Conservation (phyloP, 2,113 vertebrate genomes). For the Grammomys dolichurus region DNA sequence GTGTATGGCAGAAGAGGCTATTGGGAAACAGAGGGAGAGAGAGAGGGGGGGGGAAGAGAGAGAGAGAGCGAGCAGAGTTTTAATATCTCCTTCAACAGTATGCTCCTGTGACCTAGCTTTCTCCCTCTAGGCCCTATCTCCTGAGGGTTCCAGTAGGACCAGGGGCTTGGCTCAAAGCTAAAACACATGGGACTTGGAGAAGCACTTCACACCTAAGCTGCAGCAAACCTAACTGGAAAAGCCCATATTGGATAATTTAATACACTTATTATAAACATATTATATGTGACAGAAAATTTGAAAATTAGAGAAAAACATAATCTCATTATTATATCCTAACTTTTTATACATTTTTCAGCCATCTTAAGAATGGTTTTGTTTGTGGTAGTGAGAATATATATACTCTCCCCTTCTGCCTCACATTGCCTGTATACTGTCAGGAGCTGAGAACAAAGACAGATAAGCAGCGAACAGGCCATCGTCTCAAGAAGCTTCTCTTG, state of each 20-base stretch:
- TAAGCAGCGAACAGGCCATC: not conserved
- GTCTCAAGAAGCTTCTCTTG: not conserved
- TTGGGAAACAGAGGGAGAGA: not conserved
- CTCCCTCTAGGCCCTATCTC: not conserved
- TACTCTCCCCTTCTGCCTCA: not conserved
- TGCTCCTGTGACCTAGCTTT: not conserved
- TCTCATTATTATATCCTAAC: not conserved
- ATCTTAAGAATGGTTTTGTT: not conserved
- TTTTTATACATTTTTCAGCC: not conserved
- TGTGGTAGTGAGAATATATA: not conserved
- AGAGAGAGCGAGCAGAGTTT: not conserved
- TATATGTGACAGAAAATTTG: slow-evolving; percentile 45
- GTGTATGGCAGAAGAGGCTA: not conserved
- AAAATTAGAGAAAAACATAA: slow-evolving; percentile 43
- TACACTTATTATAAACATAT: slow-evolving; percentile 31
- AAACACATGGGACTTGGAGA: not conserved
- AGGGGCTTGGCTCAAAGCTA: not conserved
- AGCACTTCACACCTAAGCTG: not conserved
- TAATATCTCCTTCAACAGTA: not conserved
- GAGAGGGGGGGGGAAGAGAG: too few relatives aligned
- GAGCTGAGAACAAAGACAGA: slow-evolving; percentile 34
- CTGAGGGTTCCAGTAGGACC: not conserved
- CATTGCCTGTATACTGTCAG: slow-evolving; percentile 24
- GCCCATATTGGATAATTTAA: not conserved
- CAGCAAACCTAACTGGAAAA: slow-evolving; percentile 3